A percentile compares a stretch with the other conserved stretches of the same genome.
These are phyloP conservation scores for Sitta europaea DNA, from an alignment of 2,113 vertebrate genomes.

Conservation along the genomic window DNA sequence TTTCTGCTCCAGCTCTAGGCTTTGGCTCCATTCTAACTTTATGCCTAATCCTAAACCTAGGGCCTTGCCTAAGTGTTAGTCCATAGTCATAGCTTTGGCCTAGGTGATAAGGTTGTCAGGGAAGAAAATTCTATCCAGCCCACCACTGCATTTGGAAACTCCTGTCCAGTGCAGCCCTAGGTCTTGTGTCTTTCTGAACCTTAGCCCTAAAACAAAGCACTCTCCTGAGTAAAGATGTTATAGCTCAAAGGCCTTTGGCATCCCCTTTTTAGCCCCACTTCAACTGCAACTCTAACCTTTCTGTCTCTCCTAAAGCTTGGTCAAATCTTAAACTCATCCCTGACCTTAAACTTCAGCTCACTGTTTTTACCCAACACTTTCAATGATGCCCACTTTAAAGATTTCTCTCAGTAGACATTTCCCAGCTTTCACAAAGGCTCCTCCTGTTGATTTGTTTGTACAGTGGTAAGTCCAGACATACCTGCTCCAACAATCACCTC, in stretches of 20 bases:
- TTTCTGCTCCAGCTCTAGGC: background rate
- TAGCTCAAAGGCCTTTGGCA: background rate
- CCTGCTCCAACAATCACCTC: background rate
- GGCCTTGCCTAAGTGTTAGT: rapidly evolving
- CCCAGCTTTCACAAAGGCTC: background rate
- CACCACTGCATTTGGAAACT: background rate
- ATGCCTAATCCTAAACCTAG: background rate
- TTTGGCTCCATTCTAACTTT: background rate
- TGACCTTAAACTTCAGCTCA: background rate
- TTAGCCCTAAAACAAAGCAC: background rate
- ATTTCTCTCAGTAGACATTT: background rate
- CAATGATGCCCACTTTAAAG: background rate
- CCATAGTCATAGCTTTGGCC: background rate
- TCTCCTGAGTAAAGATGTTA: background rate
- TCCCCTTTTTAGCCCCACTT: background rate
- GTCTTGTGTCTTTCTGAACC: background rate
- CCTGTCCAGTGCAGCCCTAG: background rate
- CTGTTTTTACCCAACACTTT: background rate
- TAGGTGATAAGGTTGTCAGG: background rate
- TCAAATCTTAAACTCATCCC: background rate
- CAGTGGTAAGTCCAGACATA: rapidly evolving
- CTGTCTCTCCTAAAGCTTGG: background rate
- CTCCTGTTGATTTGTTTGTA: background rate
- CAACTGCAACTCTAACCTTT: background rate
- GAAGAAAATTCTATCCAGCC: background rate